These are phyloP conservation scores for Propithecus perrieri DNA, from an alignment of 2,797 vertebrate genomes.

Conservation along the genomic window DNA sequence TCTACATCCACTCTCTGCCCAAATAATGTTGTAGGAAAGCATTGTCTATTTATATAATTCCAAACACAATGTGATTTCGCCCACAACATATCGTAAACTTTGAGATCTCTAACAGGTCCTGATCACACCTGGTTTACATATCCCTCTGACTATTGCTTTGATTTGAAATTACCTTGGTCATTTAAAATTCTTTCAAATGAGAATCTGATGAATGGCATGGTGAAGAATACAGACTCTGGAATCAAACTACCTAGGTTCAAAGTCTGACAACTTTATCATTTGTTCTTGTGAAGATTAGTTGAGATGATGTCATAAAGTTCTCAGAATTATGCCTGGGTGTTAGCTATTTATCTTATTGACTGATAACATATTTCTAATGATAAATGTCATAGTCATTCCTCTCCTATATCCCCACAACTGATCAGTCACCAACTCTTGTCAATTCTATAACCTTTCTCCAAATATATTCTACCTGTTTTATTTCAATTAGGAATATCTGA, in stretches of 20 bases:
- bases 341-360: background rate
- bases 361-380: background rate
- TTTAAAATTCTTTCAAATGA: slow-evolving; percentile 25
- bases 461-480: background rate
- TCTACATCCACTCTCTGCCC: background rate
- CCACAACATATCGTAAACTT: background rate
- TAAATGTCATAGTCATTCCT: background rate
- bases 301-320: background rate
- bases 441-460: background rate
- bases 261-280: background rate
- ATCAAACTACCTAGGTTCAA: background rate
- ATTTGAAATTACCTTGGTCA: slow-evolving; percentile 16
- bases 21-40: background rate
- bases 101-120: background rate
- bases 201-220: background rate
- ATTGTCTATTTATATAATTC: background rate
- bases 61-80: background rate
- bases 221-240: background rate
- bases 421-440: background rate
- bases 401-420: background rate
- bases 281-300: background rate
- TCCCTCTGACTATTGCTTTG: background rate
- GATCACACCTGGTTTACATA: background rate
- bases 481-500: background rate
- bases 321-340: background rate